Conservation (phyloP, 2,888 invertebrate genomes). For the Camponotus fellah region DNA sequence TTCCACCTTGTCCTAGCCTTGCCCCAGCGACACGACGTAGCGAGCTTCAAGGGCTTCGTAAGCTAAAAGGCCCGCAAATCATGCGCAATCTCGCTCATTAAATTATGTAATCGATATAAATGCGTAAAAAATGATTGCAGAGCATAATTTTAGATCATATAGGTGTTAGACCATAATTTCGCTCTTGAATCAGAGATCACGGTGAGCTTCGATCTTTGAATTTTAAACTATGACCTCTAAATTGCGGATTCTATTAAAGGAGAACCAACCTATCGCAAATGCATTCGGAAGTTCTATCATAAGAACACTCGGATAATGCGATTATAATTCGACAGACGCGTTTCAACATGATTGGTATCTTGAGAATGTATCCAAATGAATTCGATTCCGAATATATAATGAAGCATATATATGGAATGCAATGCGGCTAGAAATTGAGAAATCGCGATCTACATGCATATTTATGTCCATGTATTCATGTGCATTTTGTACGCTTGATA, state of each 20-base stretch:
- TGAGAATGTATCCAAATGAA: neutral
- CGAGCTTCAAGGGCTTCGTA: slow-evolving; percentile 57
- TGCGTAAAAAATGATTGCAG: neutral
- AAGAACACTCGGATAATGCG: neutral
- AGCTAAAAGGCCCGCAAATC: neutral
- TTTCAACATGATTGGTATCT: neutral
- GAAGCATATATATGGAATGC: neutral
- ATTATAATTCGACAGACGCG: neutral
- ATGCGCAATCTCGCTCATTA: neutral
- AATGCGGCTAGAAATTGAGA: neutral
- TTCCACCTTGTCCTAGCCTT: slow-evolving; percentile 66
- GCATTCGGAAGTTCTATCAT: neutral
- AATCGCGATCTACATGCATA: neutral
- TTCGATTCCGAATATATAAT: neutral
- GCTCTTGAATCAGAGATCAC: neutral
- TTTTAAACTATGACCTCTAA: neutral
- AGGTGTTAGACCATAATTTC: neutral
- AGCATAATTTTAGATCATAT: too few species aligned
- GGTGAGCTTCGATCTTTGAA: neutral
- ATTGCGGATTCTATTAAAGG: neutral
- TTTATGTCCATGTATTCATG: too few species aligned
- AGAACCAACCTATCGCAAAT: neutral
- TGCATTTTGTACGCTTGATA: neutral
- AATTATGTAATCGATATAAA: slow-evolving; percentile 15
- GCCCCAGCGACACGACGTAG: slow-evolving; percentile 37